Percentiles rank a stretch among this genome's conserved stretches.
Evolutionary conservation across 2,113 vertebrate genomes (phyloP).

Genomic region (Mystacornis crossleyi): DNA sequence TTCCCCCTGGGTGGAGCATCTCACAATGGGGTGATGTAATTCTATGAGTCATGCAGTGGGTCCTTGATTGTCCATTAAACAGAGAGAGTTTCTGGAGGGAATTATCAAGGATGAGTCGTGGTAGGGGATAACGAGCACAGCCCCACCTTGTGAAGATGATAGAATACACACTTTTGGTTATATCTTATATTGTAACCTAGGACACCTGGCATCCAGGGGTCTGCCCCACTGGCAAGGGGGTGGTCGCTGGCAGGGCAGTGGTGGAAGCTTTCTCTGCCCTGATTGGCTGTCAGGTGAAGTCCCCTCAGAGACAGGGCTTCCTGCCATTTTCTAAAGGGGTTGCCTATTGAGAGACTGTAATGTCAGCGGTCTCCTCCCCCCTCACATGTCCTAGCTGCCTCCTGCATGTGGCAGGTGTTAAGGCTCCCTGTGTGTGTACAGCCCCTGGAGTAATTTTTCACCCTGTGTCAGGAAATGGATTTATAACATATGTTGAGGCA

Average conservation of each 20-base stretch:
- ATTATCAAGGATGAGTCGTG: too few species aligned
- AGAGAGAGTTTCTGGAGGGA: too few species aligned
- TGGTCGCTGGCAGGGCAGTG: too few species aligned
- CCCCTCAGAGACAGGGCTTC: neutral
- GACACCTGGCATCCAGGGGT: neutral
- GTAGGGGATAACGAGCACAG: too few species aligned
- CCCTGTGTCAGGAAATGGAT: neutral
- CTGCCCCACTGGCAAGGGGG: neutral
- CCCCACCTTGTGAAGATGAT: too few species aligned
- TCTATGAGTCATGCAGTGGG: too few species aligned
- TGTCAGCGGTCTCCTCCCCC: neutral
- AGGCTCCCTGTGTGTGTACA: neutral
- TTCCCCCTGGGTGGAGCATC: too few species aligned
- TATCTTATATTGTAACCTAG: too few species aligned
- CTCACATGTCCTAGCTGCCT: neutral
- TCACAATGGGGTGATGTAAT: too few species aligned
- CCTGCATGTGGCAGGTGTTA: neutral
- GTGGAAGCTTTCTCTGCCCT: neutral
- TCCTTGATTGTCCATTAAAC: too few species aligned
- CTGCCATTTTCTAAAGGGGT: neutral
- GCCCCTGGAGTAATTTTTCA: neutral
- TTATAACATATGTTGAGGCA: neutral
- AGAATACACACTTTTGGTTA: too few species aligned
- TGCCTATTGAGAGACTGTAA: too few species aligned
- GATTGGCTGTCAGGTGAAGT: accelerated